Conservation (phyloP, 1,140 invertebrate genomes). For the Grapholita molesta region DNA sequence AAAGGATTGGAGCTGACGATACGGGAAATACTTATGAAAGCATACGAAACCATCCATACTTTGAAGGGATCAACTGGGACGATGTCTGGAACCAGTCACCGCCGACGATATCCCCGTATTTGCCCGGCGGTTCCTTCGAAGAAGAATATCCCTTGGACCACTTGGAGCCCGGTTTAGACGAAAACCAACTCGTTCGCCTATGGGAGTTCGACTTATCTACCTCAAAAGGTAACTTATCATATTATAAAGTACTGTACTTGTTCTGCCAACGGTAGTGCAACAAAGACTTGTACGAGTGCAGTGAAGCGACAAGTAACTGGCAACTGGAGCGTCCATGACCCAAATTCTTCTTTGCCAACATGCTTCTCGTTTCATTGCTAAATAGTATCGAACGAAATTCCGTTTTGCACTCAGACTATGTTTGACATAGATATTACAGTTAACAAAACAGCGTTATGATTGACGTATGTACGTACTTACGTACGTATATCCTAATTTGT, state of each 20-base stretch:
- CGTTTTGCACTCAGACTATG: slow-evolving; percentile 26
- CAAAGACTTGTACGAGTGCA: slow-evolving; percentile 47
- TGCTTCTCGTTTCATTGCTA: slow-evolving; percentile 47
- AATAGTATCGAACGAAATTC: slow-evolving; percentile 38
- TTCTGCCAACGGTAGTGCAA: slow-evolving; percentile 40
- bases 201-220: slow-evolving; percentile 83
- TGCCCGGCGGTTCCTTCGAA: slow-evolving; percentile 87
- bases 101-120: slow-evolving; percentile 90
- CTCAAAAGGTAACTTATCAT: slow-evolving; percentile 59
- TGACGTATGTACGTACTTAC: background rate
- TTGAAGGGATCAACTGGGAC: slow-evolving; percentile 90
- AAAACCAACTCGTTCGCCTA: slow-evolving; percentile 86
- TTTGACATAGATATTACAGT: background rate
- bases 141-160: slow-evolving; percentile 87
- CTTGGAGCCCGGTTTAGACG: slow-evolving; percentile 91
- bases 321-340: slow-evolving; percentile 54
- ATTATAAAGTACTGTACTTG: slow-evolving; percentile 19
- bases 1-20: slow-evolving; percentile 92
- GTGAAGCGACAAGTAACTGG: slow-evolving; percentile 59
- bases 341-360: slow-evolving; percentile 55
- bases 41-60: slow-evolving; percentile 92
- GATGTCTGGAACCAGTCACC: slow-evolving; percentile 87
- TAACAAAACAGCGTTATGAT: background rate
- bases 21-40: slow-evolving; percentile 86
- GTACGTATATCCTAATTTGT: too few relatives aligned